Conservation (phyloP, 2,888 invertebrate species). For the Hydropsyche betteni region DNA sequence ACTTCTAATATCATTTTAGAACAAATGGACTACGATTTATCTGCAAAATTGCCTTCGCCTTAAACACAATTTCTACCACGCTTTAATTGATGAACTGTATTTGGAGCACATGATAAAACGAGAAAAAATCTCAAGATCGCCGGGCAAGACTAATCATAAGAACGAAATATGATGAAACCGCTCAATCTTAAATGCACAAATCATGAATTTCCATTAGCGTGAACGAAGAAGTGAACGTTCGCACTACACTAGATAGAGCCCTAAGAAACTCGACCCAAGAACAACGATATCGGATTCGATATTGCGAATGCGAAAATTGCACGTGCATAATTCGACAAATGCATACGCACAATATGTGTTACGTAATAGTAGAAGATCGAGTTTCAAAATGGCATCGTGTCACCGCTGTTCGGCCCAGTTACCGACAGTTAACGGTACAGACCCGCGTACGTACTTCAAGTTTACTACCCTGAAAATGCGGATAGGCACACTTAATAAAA, state of each 20-base stretch:
- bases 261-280: no score
- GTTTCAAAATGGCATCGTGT: constrained; percentile 32
- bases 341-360: constrained; percentile 20
- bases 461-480: constrained; percentile 13
- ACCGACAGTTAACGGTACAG: constrained; percentile 34
- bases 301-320: background rate
- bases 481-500: constrained; percentile 26
- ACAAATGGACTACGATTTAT: constrained; percentile 20
- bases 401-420: constrained; percentile 41
- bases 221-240: no score
- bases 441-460: constrained; percentile 11
- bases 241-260: no score
- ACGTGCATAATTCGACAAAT: constrained; percentile 23
- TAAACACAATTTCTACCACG: no score
- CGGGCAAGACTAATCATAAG: no score
- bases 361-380: constrained; percentile 30
- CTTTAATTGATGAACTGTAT: no score
- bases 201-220: no score
- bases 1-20: background rate
- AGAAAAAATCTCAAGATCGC: no score
- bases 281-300: no score
- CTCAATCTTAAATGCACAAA: no score
- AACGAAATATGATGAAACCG: no score
- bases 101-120: no score
- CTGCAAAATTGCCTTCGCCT: background rate